Evolutionary conservation across 2,113 vertebrate genomes (phyloP), one percentile per base, ranked within the genome.

Genomic region (Barbus barbus): DNA sequence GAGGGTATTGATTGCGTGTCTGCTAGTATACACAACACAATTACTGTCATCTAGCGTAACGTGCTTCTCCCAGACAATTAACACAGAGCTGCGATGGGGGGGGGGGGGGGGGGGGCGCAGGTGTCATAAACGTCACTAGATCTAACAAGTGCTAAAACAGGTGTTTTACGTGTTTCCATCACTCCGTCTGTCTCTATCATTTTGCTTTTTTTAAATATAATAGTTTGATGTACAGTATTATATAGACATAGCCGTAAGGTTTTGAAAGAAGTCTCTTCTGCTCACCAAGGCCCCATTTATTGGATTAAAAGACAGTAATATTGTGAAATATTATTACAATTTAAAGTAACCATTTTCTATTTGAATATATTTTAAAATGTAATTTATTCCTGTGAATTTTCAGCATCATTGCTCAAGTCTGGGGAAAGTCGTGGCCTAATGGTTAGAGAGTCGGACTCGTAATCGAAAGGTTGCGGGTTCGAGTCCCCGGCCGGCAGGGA

Each of bases 11-110:
- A 78, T 63, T 61, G 58, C 53, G 14, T 61, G 77, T 78, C 36
- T 78, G 51, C 38, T 38, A 78, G 51, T 58, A 24, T 78, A 78
- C 56, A 78, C 36, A 61, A 78, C 77, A 61, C 58, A 60, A 78
- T 78, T 61, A 78, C 77, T 26, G 69, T 78, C 51, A 58, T 78
- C 75, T n/a, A 56, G 33, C 76, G 13, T 8, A 73, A 26, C n/a
- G n/a, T 18, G 75, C 9, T 38, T 78, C 48, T 24, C 31, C 5
- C 9, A 38, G 51, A 58, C 53, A 58, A 78, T 78, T 36, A 78
- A 58, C 73, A 76, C 28, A 36, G 8, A 76, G 11, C 14, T 28
- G 26, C 31, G 46, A 75, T 9, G 24, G 53, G 60, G 12, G 28
- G 63, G 60, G 12, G 28, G 63, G 60, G 12, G 28, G 63, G n/a